Percentiles rank a stretch among this genome's conserved stretches.
These are phyloP conservation scores for Pararge aegeria DNA, from an alignment of 1,140 invertebrate species.

Conservation along the genomic window DNA sequence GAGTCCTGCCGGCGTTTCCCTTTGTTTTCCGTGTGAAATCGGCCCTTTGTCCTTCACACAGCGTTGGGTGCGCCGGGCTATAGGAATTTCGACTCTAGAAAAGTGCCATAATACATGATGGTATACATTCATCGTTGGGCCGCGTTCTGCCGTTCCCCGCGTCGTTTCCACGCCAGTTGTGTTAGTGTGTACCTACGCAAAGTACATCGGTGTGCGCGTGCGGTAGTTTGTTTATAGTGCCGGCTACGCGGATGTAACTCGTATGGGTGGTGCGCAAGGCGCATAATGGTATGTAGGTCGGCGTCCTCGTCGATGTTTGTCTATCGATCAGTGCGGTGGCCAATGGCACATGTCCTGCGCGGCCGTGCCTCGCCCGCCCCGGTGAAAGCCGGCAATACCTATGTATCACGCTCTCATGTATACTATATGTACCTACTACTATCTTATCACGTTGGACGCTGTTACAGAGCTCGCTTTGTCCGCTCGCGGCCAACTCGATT, in stretches of 20 bases:
- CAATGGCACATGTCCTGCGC: conserved; percentile 76
- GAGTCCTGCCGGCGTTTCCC: conserved; percentile 61
- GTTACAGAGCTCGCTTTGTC: conserved; percentile 39
- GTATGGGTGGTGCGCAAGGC: conserved; percentile 40
- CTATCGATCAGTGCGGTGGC: conserved; percentile 78
- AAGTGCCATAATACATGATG: conserved; percentile 73
- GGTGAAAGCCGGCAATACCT: conserved; percentile 74
- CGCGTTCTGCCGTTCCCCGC: conserved; percentile 60
- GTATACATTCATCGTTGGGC: conserved; percentile 64
- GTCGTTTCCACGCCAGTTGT: conserved; percentile 60
- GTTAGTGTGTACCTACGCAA: conserved; percentile 59
- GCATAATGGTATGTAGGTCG: conserved; percentile 55
- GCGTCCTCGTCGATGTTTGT: conserved; percentile 71
- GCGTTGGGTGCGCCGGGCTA: conserved; percentile 66
- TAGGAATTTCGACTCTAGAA: conserved; percentile 77
- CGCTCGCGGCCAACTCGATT: conserved; percentile 55
- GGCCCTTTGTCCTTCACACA: conserved; percentile 72
- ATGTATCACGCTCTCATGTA: conserved; percentile 51
- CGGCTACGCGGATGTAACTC: conserved; percentile 34
- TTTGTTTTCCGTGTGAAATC: conserved; percentile 73
- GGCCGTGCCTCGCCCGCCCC: conserved; percentile 61
- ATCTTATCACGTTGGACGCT: conserved; percentile 61
- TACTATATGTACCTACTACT: conserved; percentile 38
- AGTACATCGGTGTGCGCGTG: conserved; percentile 63
- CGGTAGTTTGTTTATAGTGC: conserved; percentile 74